Base-by-base conservation (phyloP, 2,888 invertebrate species). In the Drosophila nr. perissopoda region DNA sequence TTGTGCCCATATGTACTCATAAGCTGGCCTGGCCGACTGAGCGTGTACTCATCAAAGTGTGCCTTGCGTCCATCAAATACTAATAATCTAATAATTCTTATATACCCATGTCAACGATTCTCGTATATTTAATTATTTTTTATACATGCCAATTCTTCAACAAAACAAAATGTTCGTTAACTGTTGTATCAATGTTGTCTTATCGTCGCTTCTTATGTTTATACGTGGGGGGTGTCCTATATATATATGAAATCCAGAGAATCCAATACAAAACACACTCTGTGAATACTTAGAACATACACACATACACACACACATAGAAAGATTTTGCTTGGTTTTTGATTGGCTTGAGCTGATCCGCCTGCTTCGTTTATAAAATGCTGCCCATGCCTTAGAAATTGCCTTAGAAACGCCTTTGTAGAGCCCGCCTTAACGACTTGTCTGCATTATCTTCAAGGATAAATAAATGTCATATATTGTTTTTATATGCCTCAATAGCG, bases 31-130 rank as follows among this genome's bases (percentile, higher is more conserved):
- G 70, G 73, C 82, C 71, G 65, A 70, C 51, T 61, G 77, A 76
- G 70, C 74, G 51, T 72, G 21, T 57, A 66, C 64, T 64, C 70
- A 74, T 67, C 58, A 76, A 70, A 64, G 70, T 87, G 76, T 84
- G 83, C 85, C 88, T 89, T 84, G 89, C 82, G 82, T 87, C 84
- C 82, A 84, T 82, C 61, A 61, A 74, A 62, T 63, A 74, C 65
- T 65, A 66, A 42, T 53, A 53, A 60, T 53, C 33, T 64, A 57
- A 38, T 61, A 59, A 70, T 56, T 61, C 46, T 61, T 38, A 51
- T 56, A 75, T 58, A 76, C 21, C 64, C 63, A 56, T 52, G 40
- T 34, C 70, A 65, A 60, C 58, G 54, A 70, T 36, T 74, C 27
- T 52, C 59, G 40, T 62, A 57, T 52, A 52, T 57, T 25, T 54